Evolutionary conservation across 2,113 vertebrate species (phyloP).

Genomic region (Eptesicus fuscus): DNA sequence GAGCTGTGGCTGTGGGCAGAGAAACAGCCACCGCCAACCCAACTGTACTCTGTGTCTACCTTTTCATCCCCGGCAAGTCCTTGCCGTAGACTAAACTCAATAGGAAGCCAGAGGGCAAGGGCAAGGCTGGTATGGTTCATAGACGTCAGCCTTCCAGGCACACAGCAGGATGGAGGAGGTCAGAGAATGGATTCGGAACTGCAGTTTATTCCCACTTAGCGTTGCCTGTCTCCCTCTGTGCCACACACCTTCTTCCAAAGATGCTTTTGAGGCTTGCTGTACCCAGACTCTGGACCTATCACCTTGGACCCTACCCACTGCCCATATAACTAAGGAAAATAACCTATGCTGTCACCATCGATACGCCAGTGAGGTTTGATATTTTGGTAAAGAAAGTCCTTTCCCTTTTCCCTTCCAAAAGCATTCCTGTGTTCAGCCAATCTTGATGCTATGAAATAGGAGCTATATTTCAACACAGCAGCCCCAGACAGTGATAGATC

Average conservation of each 20-base stretch:
- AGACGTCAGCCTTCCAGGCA: background rate
- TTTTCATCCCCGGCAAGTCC: background rate
- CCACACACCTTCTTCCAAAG: background rate
- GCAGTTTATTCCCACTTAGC: background rate
- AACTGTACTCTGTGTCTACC: background rate
- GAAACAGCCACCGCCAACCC: background rate
- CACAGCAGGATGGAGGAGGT: background rate
- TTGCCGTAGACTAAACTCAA: background rate
- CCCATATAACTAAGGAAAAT: background rate
- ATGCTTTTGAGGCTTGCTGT: background rate
- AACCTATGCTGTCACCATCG: background rate
- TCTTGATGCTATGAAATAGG: background rate
- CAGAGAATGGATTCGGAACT: background rate
- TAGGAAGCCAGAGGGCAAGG: background rate
- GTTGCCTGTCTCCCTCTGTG: too few relatives aligned
- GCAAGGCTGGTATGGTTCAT: background rate
- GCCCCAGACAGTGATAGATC: slow-evolving; percentile 43
- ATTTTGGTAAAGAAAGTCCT: background rate
- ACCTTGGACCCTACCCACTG: background rate
- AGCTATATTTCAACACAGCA: slow-evolving; percentile 12
- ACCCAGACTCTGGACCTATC: background rate
- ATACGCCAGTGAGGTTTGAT: background rate
- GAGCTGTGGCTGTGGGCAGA: background rate
- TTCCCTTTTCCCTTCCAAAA: background rate
- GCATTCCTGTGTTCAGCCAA: background rate